Percentiles rank a stretch among this genome's conserved stretches.
phyloP scores from a whole-genome alignment of 1,140 invertebrate species.

The Trachelipus rathkii region DNA sequence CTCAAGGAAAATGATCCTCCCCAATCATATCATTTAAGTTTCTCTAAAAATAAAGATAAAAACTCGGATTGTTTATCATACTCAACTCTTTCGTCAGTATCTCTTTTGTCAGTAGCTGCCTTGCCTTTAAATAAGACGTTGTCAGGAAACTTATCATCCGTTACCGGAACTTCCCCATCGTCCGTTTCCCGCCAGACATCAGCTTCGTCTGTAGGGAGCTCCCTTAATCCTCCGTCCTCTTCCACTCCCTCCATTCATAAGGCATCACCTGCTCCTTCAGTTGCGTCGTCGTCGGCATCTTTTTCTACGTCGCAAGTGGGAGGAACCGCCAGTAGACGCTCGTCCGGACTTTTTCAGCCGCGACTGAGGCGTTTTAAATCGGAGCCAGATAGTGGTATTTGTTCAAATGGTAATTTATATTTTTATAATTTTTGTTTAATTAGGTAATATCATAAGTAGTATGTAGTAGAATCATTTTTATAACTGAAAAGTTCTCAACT shows the following conservation, averaged over 20 bases:
- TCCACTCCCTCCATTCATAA: background rate
- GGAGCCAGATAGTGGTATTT: background rate
- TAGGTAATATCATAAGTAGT: too few species aligned
- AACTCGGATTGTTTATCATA: background rate
- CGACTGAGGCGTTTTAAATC: background rate
- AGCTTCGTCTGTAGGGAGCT: slow-evolving; percentile 1
- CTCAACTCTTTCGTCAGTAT: slow-evolving; percentile 2
- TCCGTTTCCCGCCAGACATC: slow-evolving; percentile 31
- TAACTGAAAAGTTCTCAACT: too few species aligned
- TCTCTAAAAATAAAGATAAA: too few species aligned
- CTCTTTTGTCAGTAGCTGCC: background rate
- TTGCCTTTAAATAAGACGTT: background rate
- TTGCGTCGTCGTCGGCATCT: background rate
- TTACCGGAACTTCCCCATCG: slow-evolving; percentile 29
- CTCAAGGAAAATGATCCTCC: background rate
- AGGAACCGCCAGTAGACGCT: background rate
- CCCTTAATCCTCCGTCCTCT: slow-evolving; percentile 16
- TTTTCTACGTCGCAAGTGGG: background rate
- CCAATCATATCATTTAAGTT: slow-evolving; percentile 17
- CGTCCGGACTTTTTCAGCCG: background rate
- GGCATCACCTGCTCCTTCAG: background rate
- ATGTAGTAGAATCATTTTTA: too few species aligned
- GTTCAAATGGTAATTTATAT: background rate
- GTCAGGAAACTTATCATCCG: background rate
- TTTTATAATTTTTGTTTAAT: too few species aligned